Evolutionary conservation across 64 coral and sea anemone genomes (phyloP).

Genomic region (Platygyra sinensis): DNA sequence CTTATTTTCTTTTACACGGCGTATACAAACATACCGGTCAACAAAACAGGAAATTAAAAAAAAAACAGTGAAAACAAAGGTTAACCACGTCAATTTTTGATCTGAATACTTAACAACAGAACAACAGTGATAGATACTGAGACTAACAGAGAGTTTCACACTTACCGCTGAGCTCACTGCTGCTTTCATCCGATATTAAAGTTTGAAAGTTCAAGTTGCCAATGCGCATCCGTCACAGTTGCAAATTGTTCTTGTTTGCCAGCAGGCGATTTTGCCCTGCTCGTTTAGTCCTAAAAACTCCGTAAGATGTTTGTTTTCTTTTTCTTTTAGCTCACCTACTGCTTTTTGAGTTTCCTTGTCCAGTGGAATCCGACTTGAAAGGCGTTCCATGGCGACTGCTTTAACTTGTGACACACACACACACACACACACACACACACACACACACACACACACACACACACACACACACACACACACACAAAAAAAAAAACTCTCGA

Average conservation of each 20-base stretch:
- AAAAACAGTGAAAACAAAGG: conserved; percentile 43
- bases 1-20: no score
- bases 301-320: no score
- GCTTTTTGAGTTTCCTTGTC: no score
- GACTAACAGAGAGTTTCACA: background rate
- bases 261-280: conserved; percentile 13
- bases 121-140: background rate
- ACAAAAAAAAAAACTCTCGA: no score
- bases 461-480: no score
- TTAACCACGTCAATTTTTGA: conserved; percentile 33
- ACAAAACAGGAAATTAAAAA: conserved; percentile 30
- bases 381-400: no score
- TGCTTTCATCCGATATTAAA: conserved; percentile 14
- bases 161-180: conserved; percentile 38
- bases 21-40: background rate
- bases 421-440: no score
- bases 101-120: background rate
- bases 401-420: no score
- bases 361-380: no score
- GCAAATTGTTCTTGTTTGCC: background rate
- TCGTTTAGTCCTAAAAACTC: no score
- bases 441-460: no score
- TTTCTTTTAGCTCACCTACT: no score
- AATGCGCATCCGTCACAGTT: conserved; percentile 38
- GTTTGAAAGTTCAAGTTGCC: conserved; percentile 13